A percentile compares a stretch with the other conserved stretches of the same genome.
Conservation (phyloP, 2,888 invertebrate genomes). For the Punctoribates punctum region DNA sequence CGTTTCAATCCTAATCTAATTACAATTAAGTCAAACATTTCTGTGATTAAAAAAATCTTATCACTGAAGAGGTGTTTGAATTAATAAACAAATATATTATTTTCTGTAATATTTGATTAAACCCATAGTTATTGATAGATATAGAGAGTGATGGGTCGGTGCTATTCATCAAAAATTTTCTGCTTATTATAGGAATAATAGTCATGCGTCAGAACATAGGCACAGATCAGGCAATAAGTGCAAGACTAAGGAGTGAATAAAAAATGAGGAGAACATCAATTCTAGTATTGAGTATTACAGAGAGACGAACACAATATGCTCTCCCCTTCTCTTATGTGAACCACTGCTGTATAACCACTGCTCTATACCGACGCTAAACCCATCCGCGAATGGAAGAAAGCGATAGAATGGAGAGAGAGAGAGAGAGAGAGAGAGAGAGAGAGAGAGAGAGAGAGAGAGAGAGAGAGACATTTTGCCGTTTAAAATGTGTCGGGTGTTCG, state of each 20-base stretch:
- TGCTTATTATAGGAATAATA: neutral
- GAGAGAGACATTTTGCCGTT: neutral
- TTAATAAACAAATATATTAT: neutral
- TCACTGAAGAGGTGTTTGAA: neutral
- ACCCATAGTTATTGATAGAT: neutral
- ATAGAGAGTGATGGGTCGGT: neutral
- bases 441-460: neutral
- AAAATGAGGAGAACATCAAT: slow-evolving; percentile 24
- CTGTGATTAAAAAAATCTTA: neutral
- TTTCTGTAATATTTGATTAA: neutral
- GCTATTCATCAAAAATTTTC: slow-evolving; percentile 20
- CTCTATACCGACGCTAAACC: neutral
- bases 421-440: neutral
- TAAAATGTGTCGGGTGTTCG: neutral
- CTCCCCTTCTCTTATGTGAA: too few species aligned
- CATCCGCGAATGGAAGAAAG: neutral
- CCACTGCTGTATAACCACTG: neutral
- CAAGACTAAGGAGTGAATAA: slow-evolving; percentile 22
- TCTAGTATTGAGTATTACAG: slow-evolving; percentile 22
- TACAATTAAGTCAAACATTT: neutral
- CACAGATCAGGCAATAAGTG: neutral
- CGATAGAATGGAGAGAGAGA: neutral
- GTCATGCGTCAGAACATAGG: slow-evolving; percentile 23
- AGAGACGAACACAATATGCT: neutral
- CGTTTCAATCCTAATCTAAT: neutral